These are phyloP conservation scores for Myiothlypis coronata DNA, from an alignment of 2,797 vertebrate genomes.

Conservation along the genomic window DNA sequence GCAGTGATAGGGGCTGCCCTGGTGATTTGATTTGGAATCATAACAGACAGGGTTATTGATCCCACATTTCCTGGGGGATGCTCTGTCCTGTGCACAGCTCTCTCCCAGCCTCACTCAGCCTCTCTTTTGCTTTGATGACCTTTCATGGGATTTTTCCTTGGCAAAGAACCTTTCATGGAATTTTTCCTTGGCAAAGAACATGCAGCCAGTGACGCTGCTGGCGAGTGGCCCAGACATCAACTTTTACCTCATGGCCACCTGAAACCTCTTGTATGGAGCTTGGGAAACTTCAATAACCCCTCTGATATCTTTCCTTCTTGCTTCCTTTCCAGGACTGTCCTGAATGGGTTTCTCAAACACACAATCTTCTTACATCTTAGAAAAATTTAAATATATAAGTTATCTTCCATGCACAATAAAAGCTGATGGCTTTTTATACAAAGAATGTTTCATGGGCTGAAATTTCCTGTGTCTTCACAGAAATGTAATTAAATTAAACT, in stretches of 20 bases:
- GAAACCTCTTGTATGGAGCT: background rate
- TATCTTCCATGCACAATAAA: background rate
- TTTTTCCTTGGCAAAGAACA: background rate
- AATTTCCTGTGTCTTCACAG: background rate
- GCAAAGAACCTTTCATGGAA: background rate
- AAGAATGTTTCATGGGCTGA: background rate
- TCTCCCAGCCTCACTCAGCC: background rate
- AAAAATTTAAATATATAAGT: background rate
- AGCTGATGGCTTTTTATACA: background rate
- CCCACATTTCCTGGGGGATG: fast-evolving
- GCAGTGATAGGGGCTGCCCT: background rate
- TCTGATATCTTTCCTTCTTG: background rate
- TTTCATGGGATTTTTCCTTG: background rate
- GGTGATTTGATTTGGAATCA: background rate
- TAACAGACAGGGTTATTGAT: background rate
- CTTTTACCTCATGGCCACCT: background rate
- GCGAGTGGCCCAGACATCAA: background rate
- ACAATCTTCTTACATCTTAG: background rate
- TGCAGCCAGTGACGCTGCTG: background rate
- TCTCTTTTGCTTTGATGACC: background rate
- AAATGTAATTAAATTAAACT: background rate
- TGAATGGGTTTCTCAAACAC: background rate
- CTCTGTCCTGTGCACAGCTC: background rate
- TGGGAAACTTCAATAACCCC: background rate
- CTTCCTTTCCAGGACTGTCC: background rate